Conservation (phyloP, 2,888 invertebrate genomes). For the Ectobius pallidus region DNA sequence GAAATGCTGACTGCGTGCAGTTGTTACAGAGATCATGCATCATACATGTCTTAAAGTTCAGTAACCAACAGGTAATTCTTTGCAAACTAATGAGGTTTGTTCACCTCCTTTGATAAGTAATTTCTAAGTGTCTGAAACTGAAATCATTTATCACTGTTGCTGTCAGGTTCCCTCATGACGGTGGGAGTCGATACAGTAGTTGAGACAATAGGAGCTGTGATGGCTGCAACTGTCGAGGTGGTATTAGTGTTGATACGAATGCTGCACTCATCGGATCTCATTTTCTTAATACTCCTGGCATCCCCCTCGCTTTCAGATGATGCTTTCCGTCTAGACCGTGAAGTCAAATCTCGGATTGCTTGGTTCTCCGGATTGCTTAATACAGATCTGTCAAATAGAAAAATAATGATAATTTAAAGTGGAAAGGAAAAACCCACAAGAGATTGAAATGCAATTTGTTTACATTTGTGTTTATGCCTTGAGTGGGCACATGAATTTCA, state of each 20-base stretch:
- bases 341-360: conserved; percentile 10
- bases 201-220: too few relatives aligned
- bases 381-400: conserved; percentile 56
- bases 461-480: too few relatives aligned
- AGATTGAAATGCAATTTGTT: too few relatives aligned
- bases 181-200: too few relatives aligned
- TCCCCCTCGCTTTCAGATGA: background rate
- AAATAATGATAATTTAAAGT: too few relatives aligned
- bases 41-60: background rate
- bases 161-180: too few relatives aligned
- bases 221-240: background rate
- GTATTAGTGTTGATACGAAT: background rate
- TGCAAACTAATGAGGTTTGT: too few relatives aligned
- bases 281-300: background rate
- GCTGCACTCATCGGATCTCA: background rate
- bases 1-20: too few relatives aligned
- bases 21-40: background rate
- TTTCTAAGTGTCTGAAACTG: background rate
- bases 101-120: background rate
- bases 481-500: too few relatives aligned
- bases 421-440: too few relatives aligned
- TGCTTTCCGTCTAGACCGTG: background rate
- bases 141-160: conserved; percentile 1
- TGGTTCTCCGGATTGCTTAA: conserved; percentile 58
- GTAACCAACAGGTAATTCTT: background rate